These are phyloP conservation scores for Ophion costatus DNA, from an alignment of 2,888 invertebrate species.

Conservation along the genomic window DNA sequence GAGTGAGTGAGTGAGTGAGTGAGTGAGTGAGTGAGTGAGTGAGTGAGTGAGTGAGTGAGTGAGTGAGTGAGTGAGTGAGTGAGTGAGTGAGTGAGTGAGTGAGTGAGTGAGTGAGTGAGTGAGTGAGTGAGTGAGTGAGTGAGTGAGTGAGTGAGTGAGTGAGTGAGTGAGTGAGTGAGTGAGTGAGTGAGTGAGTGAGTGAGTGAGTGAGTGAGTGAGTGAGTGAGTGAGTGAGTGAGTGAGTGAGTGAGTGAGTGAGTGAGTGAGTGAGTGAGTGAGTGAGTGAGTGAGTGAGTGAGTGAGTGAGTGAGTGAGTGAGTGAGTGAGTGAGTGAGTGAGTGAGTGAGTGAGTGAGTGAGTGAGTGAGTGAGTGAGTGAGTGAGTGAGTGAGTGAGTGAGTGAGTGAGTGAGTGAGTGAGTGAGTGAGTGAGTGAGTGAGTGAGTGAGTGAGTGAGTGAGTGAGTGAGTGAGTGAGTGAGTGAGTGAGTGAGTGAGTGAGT, in stretches of 20 bases:
- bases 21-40: constrained; percentile 14
- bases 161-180: constrained; percentile 14
- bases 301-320: constrained; percentile 14
- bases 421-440: constrained; percentile 10
- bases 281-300: constrained; percentile 10
- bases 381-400: background rate
- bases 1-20: constrained; percentile 10
- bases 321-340: background rate
- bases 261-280: constrained; percentile 4
- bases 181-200: background rate
- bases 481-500: constrained; percentile 6
- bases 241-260: background rate
- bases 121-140: constrained; percentile 4
- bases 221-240: constrained; percentile 18
- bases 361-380: constrained; percentile 18
- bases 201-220: constrained; percentile 6
- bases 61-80: constrained; percentile 6
- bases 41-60: background rate
- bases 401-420: constrained; percentile 4
- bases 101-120: background rate
- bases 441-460: constrained; percentile 14
- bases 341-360: constrained; percentile 6
- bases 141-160: constrained; percentile 10
- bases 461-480: background rate
- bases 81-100: constrained; percentile 18